Evolutionary conservation across 2,888 invertebrate genomes (phyloP).

Genomic region (Uropetala carovei): DNA sequence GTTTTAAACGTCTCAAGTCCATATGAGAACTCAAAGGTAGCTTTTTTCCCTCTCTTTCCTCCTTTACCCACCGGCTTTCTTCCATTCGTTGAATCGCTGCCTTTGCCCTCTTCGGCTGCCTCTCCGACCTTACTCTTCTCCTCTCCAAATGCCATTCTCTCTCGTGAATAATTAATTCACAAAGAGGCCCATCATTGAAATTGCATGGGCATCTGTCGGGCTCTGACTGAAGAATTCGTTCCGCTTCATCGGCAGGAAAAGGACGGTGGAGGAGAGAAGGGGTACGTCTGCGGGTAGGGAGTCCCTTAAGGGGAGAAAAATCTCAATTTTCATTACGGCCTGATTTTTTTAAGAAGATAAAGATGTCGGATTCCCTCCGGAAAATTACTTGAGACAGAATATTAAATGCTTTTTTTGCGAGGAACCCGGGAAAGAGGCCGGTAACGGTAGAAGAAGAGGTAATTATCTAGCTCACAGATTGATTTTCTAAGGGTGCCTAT

Average conservation of each 20-base stretch:
- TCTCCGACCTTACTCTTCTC: background rate
- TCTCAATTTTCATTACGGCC: background rate
- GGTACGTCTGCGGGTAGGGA: background rate
- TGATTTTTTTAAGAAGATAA: too few relatives aligned
- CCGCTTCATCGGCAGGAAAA: background rate
- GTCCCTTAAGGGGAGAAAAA: background rate
- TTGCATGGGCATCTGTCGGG: background rate
- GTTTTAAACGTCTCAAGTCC: too few relatives aligned
- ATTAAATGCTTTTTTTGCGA: too few relatives aligned
- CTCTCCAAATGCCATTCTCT: constrained; percentile 2
- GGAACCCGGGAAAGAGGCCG: too few relatives aligned
- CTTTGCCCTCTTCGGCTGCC: background rate
- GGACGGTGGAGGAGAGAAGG: background rate
- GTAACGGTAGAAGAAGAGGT: too few relatives aligned
- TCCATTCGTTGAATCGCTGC: background rate
- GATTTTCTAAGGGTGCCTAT: too few relatives aligned
- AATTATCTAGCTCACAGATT: too few relatives aligned
- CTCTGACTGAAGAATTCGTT: background rate
- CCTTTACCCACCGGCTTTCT: background rate
- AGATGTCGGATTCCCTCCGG: too few relatives aligned
- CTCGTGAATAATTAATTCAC: background rate
- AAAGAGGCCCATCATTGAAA: background rate
- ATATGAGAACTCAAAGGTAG: background rate
- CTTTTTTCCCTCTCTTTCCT: background rate
- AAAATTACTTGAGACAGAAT: too few relatives aligned